A percentile compares a stretch with the other conserved stretches of the same genome.
Conservation (phyloP, 2,888 invertebrate species). For the Scaptomyza caliginosa region DNA sequence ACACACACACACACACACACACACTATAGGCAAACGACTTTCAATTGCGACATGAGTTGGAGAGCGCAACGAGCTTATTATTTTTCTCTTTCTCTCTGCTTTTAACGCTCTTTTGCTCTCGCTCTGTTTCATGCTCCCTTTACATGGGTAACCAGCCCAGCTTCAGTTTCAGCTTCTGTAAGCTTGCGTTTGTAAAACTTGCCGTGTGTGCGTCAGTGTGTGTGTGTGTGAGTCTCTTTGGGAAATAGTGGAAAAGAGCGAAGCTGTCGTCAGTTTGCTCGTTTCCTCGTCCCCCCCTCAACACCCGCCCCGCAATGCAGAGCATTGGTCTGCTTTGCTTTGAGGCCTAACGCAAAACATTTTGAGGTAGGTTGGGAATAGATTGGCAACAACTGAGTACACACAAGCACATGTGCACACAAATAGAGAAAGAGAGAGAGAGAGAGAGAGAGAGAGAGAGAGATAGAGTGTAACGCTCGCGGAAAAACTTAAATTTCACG, state of each 20-base stretch:
- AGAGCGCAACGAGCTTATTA: constrained; percentile 52
- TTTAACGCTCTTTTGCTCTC: background rate
- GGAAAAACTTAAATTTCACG: constrained; percentile 77
- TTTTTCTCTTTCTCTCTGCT: constrained; percentile 8
- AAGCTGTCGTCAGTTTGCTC: constrained; percentile 12
- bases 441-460: constrained; percentile 3
- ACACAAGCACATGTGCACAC: constrained; percentile 48
- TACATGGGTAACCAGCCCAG: constrained; percentile 70
- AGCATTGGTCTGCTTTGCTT: constrained; percentile 74
- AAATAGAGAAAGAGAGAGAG: constrained; percentile 4
- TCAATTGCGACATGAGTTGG: constrained; percentile 72
- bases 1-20: constrained; percentile 18
- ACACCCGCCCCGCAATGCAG: constrained; percentile 31
- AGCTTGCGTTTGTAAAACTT: constrained; percentile 41
- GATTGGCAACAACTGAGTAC: constrained; percentile 74
- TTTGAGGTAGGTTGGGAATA: constrained; percentile 83
- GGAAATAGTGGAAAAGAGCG: constrained; percentile 78
- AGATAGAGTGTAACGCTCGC: constrained; percentile 43
- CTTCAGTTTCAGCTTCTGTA: constrained; percentile 60
- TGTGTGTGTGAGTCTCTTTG: constrained; percentile 42
- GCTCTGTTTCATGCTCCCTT: constrained; percentile 27
- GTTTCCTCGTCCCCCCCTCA: background rate
- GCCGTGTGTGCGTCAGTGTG: constrained; percentile 16
- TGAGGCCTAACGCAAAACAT: constrained; percentile 81
- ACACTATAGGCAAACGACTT: constrained; percentile 56